Evolutionary conservation across 1,140 invertebrate species (phyloP).

Genomic region (Diabrotica undecimpunctata): DNA sequence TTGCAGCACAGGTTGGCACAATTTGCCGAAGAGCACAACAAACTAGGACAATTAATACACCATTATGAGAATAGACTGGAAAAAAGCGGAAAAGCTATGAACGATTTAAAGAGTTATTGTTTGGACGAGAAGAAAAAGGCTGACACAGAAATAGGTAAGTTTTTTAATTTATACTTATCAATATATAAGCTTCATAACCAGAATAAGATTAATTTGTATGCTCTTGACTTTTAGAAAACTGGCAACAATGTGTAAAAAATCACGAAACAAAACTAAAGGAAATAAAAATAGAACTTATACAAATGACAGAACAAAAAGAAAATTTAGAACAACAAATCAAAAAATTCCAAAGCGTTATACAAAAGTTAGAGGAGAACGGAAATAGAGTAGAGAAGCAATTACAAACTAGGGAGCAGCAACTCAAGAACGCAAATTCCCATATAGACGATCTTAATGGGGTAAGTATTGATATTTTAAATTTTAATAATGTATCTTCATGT

Average conservation of each 20-base stretch:
- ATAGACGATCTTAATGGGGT: constrained; percentile 29
- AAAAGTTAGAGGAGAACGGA: constrained; percentile 33
- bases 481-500: too few species aligned
- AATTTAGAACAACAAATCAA: constrained; percentile 29
- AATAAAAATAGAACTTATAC: constrained; percentile 19
- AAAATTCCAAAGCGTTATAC: constrained; percentile 25
- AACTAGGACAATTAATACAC: constrained; percentile 53
- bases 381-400: constrained; percentile 30
- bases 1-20: constrained; percentile 52
- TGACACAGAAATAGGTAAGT: constrained; percentile 9
- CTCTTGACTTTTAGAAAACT: constrained; percentile 7
- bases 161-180: neutral
- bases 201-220: too few species aligned
- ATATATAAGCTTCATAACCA: too few species aligned
- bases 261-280: constrained; percentile 20
- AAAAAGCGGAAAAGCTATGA: constrained; percentile 30
- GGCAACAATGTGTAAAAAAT: constrained; percentile 25
- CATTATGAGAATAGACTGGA: constrained; percentile 53
- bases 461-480: constrained; percentile 5
- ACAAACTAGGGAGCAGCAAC: constrained; percentile 31
- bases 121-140: constrained; percentile 15
- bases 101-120: constrained; percentile 26
- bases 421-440: constrained; percentile 28
- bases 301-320: constrained; percentile 19
- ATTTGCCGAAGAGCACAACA: constrained; percentile 49